Evolutionary conservation across 2,113 vertebrate genomes (phyloP).

Genomic region (Otocyon megalotis): DNA sequence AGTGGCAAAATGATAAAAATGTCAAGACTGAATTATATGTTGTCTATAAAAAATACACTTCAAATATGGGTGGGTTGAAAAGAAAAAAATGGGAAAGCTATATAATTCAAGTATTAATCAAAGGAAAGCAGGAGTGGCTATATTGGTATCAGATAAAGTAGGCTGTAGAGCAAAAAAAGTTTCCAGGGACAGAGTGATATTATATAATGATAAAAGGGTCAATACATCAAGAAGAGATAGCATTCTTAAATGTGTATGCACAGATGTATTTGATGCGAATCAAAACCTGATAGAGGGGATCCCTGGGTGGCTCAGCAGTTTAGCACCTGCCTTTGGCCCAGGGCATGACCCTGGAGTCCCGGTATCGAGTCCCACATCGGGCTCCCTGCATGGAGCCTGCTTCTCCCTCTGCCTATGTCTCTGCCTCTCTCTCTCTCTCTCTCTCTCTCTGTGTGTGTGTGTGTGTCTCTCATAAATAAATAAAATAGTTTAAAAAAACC

Average conservation of each 20-base stretch:
- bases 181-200: not conserved
- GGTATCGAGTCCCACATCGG: no score
- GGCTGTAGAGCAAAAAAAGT: slow-evolving; percentile 17
- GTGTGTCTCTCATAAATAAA: no score
- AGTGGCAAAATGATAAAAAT: slow-evolving; percentile 2
- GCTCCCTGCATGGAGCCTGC: no score
- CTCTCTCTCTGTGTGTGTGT: no score
- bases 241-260: not conserved
- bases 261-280: not conserved
- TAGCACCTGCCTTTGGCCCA: no score
- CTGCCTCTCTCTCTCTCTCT: no score
- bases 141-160: not conserved
- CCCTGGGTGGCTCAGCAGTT: no score
- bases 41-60: slow-evolving; percentile 3
- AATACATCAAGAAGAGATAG: not conserved
- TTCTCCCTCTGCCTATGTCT: no score
- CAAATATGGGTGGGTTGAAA: not conserved
- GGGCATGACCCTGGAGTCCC: no score
- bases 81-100: not conserved
- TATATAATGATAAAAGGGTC: not conserved
- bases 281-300: not conserved
- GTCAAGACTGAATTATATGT: not conserved
- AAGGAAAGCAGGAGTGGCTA: slow-evolving; percentile 3
- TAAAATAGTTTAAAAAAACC: no score
- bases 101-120: slow-evolving; percentile 19